These are phyloP conservation scores for Momotus momota DNA, from an alignment of 2,797 vertebrate genomes.

Conservation along the genomic window DNA sequence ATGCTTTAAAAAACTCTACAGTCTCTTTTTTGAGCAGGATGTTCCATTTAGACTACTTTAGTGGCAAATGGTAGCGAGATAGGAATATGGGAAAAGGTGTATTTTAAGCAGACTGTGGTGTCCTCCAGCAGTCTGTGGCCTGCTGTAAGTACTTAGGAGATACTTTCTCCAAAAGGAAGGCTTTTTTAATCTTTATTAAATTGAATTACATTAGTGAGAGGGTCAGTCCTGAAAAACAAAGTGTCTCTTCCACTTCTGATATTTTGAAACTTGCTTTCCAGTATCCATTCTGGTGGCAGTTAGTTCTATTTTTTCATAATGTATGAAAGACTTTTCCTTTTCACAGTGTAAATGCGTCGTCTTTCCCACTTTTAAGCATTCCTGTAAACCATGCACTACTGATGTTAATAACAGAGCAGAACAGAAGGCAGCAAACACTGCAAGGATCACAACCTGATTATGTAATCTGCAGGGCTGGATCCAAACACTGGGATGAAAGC, in stretches of 20 bases:
- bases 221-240: neutral
- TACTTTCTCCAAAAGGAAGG: neutral
- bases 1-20: slow-evolving; percentile 80
- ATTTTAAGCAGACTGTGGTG: neutral
- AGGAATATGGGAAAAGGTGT: neutral
- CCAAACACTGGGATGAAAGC: slow-evolving; percentile 30
- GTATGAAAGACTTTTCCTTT: neutral
- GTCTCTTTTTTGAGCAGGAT: slow-evolving; percentile 77
- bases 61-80: neutral
- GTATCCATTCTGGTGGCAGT: neutral
- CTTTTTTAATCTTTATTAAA: neutral
- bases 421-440: slow-evolving; percentile 27
- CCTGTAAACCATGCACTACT: neutral
- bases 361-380: slow-evolving; percentile 2
- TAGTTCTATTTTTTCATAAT: neutral
- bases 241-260: neutral
- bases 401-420: neutral
- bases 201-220: neutral
- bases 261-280: neutral
- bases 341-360: neutral
- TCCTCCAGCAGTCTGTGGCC: neutral
- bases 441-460: neutral
- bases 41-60: neutral
- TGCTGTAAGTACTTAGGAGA: neutral
- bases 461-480: slow-evolving; percentile 15